Evolutionary conservation across 2,797 vertebrate species (phyloP), one percentile per base, ranked within the genome.

Genomic region (Euphonia xanthogaster): DNA sequence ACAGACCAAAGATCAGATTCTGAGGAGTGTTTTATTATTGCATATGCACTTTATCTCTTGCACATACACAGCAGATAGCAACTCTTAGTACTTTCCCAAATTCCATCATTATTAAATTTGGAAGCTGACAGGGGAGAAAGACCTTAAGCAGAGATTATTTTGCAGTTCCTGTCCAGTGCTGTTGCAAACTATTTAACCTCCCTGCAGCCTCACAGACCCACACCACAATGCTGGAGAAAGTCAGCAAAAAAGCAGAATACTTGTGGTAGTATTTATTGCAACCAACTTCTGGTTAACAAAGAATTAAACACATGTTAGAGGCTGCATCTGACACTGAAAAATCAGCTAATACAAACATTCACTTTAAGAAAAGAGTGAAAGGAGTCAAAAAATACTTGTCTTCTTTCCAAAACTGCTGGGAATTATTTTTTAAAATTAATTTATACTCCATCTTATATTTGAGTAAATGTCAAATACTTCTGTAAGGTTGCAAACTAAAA

Each of bases 1-100:
- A 97, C 77, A 87, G 84, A 90, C 12, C 79, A 80, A 92, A 90
- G 91, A 97, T 91, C 94, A 93, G 68, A 77, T 76, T 82, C 77
- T 83, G 75, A 67, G 67, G 74, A 61, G 83, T 60, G 77, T 24
- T 80, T 93, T 82, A 61, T 57, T 92, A 80, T 76, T 85, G 50
- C 68, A 77, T 14, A 8, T 65, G 76, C 63, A 82, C 78, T 94
- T 89, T 42, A 77, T 83, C 92, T 93, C 81, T 62, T 47, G 42
- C 74, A 68, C 47, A 51, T 37, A 85, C 42, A 67, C 6, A 76
- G 53, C 58, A 88, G 88, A 89, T 17, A 92, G 57, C 57, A 80
- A 75, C 42, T 78, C 45, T 22, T 12, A 53, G 28, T 28, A 18
- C 42, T 80, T 53, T 22, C 50, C 88, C 65, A 77, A 68, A 91